Evolutionary conservation across 2,113 vertebrate species (phyloP).

Genomic region (Paramisgurnus dabryanus): DNA sequence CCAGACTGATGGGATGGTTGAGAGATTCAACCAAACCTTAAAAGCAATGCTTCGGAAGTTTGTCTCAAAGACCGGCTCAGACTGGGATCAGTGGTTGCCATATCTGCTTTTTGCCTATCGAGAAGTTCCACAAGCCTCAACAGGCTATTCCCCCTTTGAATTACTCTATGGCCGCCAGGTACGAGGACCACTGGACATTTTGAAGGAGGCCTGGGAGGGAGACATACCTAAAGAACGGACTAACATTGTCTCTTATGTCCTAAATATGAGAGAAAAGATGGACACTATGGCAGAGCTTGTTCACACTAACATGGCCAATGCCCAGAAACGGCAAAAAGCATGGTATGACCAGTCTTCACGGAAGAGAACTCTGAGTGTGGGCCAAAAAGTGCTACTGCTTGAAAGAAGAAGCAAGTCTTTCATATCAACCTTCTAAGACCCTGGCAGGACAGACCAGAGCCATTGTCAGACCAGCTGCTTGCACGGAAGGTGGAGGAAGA

Average conservation of each 20-base stretch:
- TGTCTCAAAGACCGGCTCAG: neutral
- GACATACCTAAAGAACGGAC: neutral
- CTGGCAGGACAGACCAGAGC: neutral
- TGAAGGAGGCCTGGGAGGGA: neutral
- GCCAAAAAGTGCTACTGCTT: neutral
- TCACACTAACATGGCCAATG: neutral
- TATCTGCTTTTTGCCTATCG: neutral
- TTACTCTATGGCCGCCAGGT: neutral
- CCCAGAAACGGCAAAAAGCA: neutral
- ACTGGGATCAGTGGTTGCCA: neutral
- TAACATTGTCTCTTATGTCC: neutral
- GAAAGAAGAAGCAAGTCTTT: neutral
- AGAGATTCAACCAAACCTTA: neutral
- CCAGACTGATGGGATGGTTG: neutral
- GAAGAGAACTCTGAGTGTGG: too few species aligned
- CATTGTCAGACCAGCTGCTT: neutral
- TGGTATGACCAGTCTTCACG: neutral
- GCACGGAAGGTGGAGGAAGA: neutral
- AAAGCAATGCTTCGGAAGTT: slow-evolving; percentile 8
- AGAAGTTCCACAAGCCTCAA: neutral
- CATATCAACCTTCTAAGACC: neutral
- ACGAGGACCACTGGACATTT: neutral
- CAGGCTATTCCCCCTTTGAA: neutral
- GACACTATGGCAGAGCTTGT: neutral
- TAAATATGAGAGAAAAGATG: neutral